Evolutionary conservation across 2,113 vertebrate species (phyloP), one percentile per base, ranked within the genome.

Genomic region (Meleagris gallopavo): DNA sequence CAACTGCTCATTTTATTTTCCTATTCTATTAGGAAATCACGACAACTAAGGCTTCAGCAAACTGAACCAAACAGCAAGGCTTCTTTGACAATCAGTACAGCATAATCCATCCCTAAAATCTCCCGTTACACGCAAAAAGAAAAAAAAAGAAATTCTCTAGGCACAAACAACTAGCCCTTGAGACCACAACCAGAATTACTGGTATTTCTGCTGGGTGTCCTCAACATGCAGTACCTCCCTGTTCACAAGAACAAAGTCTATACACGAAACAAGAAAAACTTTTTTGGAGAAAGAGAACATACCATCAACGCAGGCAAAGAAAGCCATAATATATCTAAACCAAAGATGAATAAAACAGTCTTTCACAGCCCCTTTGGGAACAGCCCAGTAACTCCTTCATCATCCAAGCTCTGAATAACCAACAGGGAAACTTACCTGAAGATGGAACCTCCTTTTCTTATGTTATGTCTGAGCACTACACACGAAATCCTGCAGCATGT

Each of bases 41-140:
- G 45, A 75, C 29, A 50, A 34, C 21, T 43, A 70, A 88, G 18
- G 13, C 7, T 7, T 74, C 34, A 45, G 24, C 61, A 16, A 93
- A 58, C 34, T 5, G 4, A 89, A 64, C 17, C 62, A 66, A 52
- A 50, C 86, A 77, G 76, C 7, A 8, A 46, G 21, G 27, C 48
- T 36, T 60, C 50, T 77, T 45, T 55, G 36, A 55, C 14, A 65
- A 60, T 25, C 21, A 80, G 75, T 80, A 82, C 3, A 11, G 41
- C 32, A 75, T 19, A 82, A 72, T 32, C 11, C 18, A 46, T 46
- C 10, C 58, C 64, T 32, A 78, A 93, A 90, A 64, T 38, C 29
- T 60, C 70, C 19, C 1, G 7, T 2, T 80, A 6, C 27, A 9
- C 1, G 3, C 0, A 0, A 0, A 1, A 7, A 9, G 69, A 73